A percentile compares a stretch with the other conserved stretches of the same genome.
Evolutionary conservation across 2,797 vertebrate genomes (phyloP).

Genomic region (Strix occidentalis): DNA sequence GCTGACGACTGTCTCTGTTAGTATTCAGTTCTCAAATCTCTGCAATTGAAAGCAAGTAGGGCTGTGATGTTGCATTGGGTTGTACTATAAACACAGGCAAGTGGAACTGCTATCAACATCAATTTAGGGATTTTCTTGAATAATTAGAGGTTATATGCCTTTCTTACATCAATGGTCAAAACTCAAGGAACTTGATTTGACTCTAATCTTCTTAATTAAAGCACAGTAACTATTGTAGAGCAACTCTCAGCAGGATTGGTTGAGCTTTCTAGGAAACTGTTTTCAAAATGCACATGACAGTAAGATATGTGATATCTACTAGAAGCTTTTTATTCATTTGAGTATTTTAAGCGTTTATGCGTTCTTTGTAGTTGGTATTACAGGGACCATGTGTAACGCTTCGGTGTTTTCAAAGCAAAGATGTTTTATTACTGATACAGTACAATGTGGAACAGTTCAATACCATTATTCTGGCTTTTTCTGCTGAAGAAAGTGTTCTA

Average conservation of each 20-base stretch:
- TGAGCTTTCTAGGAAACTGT: neutral
- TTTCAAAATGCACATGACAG: neutral
- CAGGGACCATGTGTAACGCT: neutral
- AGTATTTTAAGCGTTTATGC: neutral
- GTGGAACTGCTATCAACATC: neutral
- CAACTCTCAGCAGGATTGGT: neutral
- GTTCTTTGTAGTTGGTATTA: neutral
- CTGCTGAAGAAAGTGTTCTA: neutral
- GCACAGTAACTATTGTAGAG: neutral
- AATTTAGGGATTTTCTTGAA: neutral
- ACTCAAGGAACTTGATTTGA: neutral
- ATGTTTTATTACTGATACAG: neutral
- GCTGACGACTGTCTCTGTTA: neutral
- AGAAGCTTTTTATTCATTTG: neutral
- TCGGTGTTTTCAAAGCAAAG: neutral
- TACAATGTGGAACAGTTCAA: neutral
- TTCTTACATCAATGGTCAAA: neutral
- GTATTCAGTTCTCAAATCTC: neutral
- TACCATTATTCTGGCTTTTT: neutral
- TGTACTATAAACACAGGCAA: neutral
- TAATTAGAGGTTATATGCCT: neutral
- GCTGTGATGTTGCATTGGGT: neutral
- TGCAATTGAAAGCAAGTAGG: neutral
- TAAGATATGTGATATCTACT: neutral
- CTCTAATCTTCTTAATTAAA: neutral